Base-by-base conservation (phyloP, 2,113 vertebrate species). In the Solea solea region DNA sequence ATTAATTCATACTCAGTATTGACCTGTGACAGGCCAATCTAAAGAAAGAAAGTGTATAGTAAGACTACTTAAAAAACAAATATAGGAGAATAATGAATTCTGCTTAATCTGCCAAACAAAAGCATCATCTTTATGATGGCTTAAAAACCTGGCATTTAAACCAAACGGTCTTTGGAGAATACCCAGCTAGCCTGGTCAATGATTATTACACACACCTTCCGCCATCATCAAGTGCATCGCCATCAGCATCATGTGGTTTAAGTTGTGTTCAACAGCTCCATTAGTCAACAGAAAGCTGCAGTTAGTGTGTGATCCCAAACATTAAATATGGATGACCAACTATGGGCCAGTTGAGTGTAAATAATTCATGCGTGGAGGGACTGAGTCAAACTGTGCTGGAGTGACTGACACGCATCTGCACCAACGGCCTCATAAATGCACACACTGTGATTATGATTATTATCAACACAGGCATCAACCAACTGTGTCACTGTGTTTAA, bases 291-390 rank as follows among this genome's bases (percentile, higher is more conserved):
- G 69, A 84, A 81, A 82, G 76, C 78, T 86, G 82, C 67, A 65
- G 78, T 72, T 69, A 71, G 70, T 66, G 64, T 48, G 63, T 45
- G 54, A 89, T 83, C 70, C 65, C 48, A 42, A n/a, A 14, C 76
- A 92, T 92, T 86, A 88, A 92, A 92, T 82, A 93, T 90, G 51
- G 71, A 93, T 90, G 89, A 83, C 57, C 83, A 85, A 82, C 76
- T 90, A 88, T 69, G 71, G 88, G 81, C 70, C 80, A 34, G 78
- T 82, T 80, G 72, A 76, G 69, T 40, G 71, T 93, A 69, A 92
- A 92, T 93, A 90, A 93, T 93, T 93, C 64, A 94, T 89, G 76
- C 41, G 27, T 34, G 65, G 67, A 58, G 58, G 44, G 69, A 74
- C 63, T 74, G 34, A 34, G 75, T 52, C 51, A 46, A 81, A 86